A percentile compares a stretch with the other conserved stretches of the same genome.
Evolutionary conservation across 1,140 invertebrate genomes (phyloP).

Genomic region (Euwallacea similis): DNA sequence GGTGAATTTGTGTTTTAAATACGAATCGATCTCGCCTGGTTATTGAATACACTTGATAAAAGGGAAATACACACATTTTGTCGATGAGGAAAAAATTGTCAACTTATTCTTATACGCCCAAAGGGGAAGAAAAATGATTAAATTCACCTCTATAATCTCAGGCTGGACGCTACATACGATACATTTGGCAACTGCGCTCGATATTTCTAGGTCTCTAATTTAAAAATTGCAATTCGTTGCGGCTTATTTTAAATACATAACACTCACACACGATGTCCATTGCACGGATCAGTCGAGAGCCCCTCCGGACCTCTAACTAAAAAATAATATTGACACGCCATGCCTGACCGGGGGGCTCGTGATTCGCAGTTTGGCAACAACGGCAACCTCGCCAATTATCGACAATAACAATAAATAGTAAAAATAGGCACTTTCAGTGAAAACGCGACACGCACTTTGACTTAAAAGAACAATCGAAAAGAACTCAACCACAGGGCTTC

Average conservation of each 20-base stretch:
- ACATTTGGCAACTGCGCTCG: slow-evolving; percentile 8
- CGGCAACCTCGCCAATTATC: not conserved
- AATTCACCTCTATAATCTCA: not conserved
- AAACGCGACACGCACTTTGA: not conserved
- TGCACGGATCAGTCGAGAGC: not conserved
- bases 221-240: not conserved
- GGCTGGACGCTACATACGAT: slow-evolving; percentile 8
- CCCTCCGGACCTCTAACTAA: too few relatives aligned
- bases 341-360: not conserved
- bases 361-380: slow-evolving; percentile 2
- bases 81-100: too few relatives aligned
- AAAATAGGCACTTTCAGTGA: not conserved
- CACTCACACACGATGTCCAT: not conserved
- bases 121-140: too few relatives aligned
- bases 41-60: too few relatives aligned
- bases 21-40: too few relatives aligned
- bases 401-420: not conserved
- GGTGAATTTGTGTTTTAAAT: too few relatives aligned
- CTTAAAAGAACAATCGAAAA: not conserved
- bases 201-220: not conserved
- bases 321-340: not conserved
- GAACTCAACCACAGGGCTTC: not conserved
- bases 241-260: not conserved
- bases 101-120: too few relatives aligned
- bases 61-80: too few relatives aligned